Evolutionary conservation across 2,113 vertebrate genomes (phyloP), one percentile per base, ranked within the genome.

Genomic region (Bambusicola thoracicus): DNA sequence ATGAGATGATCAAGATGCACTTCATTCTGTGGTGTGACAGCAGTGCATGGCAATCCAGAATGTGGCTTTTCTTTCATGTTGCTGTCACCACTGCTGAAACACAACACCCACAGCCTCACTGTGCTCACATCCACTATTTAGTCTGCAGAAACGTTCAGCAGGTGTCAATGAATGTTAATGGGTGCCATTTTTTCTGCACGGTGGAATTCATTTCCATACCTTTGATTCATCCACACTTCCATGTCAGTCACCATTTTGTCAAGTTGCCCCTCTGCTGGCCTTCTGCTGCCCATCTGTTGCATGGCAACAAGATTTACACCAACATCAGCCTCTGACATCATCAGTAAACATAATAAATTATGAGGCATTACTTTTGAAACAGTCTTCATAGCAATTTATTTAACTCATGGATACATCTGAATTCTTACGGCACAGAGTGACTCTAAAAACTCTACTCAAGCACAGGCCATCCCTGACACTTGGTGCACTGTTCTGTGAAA

Each of bases 391-490:
- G 22, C 3, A 17, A 19, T 65, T 76, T 70, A 17, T 70, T 51
- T 48, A 87, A 43, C 25, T 56, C 29, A 20, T 13, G n/a, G 22
- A 40, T 70, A 30, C 30, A 13, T 61, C 38, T 90, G 81, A 83
- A 49, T 59, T 93, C 36, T 77, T 67, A 63, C 12, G 22, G 18
- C 32, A 72, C 21, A 81, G 29, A 65, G 49, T 7, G 86, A 43
- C 8, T 0, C 0, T n/a, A 24, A 46, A 29, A 13, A 32, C 29
- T 44, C 6, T 8, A 49, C 7, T 72, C 61, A 88, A 40, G 21
- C 0, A 3, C 24, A 10, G 66, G 14, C 7, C 21, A 87, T 40
- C 2, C 2, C 1, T 34, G 77, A 48, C 1, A 6, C 72, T 49
- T 13, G 2, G 4, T 46, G 78, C 32, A 51, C 22, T 36, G 29